phyloP scores from a whole-genome alignment of 2,888 invertebrate species.

The Morinoia aosen region DNA sequence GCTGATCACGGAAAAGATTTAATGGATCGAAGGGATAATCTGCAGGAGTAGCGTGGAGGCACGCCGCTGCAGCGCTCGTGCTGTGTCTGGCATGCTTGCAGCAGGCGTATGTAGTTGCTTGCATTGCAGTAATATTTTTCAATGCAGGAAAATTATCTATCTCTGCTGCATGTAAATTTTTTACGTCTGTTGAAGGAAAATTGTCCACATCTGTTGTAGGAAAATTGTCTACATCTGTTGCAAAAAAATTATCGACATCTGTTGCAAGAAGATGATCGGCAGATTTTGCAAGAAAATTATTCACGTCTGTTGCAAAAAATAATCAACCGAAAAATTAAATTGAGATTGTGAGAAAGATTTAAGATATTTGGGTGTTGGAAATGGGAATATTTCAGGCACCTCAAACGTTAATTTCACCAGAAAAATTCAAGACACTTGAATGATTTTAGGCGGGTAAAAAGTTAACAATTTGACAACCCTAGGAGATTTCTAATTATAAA shows the following conservation, averaged over 20 bases:
- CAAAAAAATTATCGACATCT: not conserved
- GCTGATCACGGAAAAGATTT: not conserved
- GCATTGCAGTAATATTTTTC: too few relatives aligned
- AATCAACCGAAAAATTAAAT: not conserved
- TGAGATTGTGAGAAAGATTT: not conserved
- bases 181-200: too few relatives aligned
- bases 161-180: not conserved
- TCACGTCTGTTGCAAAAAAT: not conserved
- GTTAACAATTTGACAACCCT: too few relatives aligned
- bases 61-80: not conserved
- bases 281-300: not conserved
- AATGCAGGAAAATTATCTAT: not conserved
- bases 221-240: too few relatives aligned
- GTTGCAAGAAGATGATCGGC: not conserved
- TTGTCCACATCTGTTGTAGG: not conserved
- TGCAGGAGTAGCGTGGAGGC: not conserved
- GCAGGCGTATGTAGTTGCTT: not conserved
- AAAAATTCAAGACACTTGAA: not conserved
- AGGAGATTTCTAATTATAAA: too few relatives aligned
- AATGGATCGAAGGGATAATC: not conserved
- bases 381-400: too few relatives aligned
- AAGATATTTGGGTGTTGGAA: too few relatives aligned
- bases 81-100: not conserved
- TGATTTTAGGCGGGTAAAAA: not conserved
- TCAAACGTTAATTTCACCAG: not conserved